Evolutionary conservation across 2,888 invertebrate species (phyloP).

Genomic region (Tyria jacobaeae): DNA sequence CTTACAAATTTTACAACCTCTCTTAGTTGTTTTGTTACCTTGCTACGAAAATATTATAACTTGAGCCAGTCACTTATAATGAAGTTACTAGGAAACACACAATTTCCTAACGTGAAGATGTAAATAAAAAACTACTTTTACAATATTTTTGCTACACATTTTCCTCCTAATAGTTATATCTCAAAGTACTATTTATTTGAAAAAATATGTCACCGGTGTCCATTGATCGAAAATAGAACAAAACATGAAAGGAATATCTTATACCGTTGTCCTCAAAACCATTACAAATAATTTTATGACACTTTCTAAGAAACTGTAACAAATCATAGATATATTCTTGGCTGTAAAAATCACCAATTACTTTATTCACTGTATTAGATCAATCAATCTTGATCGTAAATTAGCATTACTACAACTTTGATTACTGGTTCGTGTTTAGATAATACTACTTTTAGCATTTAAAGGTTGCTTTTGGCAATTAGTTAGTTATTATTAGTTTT

Average conservation of each 20-base stretch:
- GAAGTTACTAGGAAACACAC: background rate
- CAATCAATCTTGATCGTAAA: background rate
- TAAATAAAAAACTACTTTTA: background rate
- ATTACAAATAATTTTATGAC: slow-evolving; percentile 2
- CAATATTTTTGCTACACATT: background rate
- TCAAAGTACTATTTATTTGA: slow-evolving; percentile 1
- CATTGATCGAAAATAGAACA: slow-evolving; percentile 2
- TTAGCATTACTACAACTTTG: background rate
- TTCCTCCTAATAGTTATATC: background rate
- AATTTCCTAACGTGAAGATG: background rate
- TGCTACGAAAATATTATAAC: background rate
- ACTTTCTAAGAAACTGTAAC: slow-evolving; percentile 10
- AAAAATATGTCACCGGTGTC: slow-evolving; percentile 1
- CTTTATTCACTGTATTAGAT: slow-evolving; percentile 1
- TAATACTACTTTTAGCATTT: too few relatives aligned
- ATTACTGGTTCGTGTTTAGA: too few relatives aligned
- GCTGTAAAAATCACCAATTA: background rate
- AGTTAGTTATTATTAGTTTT: too few relatives aligned
- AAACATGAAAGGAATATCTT: slow-evolving; percentile 10
- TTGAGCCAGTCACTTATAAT: background rate
- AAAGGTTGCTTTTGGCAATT: too few relatives aligned
- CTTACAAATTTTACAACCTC: too few relatives aligned
- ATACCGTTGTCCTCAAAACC: slow-evolving; percentile 4
- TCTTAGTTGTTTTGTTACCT: background rate
- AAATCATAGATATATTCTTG: slow-evolving; percentile 1